Evolutionary conservation across 2,113 vertebrate species (phyloP).

Genomic region (Podilymbus podiceps): DNA sequence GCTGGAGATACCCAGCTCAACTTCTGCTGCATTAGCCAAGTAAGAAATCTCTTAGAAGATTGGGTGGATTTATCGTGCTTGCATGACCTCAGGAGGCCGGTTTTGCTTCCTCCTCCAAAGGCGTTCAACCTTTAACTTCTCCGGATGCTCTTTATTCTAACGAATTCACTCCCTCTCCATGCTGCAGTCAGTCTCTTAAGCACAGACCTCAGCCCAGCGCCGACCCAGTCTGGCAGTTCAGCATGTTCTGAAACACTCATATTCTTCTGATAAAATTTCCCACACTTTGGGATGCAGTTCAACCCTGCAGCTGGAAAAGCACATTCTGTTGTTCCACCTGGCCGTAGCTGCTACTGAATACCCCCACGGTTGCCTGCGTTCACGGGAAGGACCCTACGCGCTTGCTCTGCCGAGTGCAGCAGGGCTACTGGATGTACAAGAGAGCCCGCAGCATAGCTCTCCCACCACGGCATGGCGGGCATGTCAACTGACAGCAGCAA

Average conservation of each 20-base stretch:
- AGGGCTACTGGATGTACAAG: not conserved
- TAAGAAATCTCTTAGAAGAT: not conserved
- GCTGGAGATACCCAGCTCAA: not conserved
- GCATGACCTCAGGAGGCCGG: not conserved
- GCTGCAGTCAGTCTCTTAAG: not conserved
- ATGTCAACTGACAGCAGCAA: not conserved
- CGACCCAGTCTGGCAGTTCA: not conserved
- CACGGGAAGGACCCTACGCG: not conserved
- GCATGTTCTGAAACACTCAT: not conserved
- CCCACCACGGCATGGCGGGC: not conserved
- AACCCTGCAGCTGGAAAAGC: not conserved
- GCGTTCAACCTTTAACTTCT: constrained; percentile 18
- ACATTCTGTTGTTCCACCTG: not conserved
- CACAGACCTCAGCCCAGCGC: not conserved
- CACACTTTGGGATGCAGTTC: not conserved
- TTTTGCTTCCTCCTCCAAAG: constrained; percentile 31
- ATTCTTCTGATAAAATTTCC: not conserved
- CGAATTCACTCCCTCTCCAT: not conserved
- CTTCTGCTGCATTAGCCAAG: not conserved
- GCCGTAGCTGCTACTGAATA: not conserved
- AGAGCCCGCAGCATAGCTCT: not conserved
- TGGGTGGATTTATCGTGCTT: not conserved
- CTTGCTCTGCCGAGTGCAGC: not conserved
- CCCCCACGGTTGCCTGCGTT: accelerated
- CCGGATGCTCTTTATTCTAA: constrained; percentile 2